Conservation (phyloP, 2,888 invertebrate species). For the Trichopoda pennipes region DNA sequence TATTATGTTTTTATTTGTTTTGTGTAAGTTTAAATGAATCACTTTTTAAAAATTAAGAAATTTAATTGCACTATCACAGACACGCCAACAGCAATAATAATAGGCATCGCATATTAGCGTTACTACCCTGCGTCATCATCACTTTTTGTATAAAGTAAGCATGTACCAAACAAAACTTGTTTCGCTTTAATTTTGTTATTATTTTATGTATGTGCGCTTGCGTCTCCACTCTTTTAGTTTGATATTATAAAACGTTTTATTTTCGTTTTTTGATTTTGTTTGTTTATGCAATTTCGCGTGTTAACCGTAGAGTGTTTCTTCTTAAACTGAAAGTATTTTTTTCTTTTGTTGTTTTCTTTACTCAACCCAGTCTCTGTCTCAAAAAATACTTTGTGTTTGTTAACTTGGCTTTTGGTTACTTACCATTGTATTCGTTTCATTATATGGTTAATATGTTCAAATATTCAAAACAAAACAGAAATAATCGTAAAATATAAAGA, state of each 20-base stretch:
- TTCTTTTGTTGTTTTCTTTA: conserved; percentile 25
- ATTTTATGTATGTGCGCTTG: conserved; percentile 49
- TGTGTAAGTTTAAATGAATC: conserved; percentile 42
- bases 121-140: conserved; percentile 62
- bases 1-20: conserved; percentile 47
- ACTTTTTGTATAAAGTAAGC: conserved; percentile 61
- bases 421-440: conserved; percentile 10
- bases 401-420: background rate
- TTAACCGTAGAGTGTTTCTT: conserved; percentile 55
- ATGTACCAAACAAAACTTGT: conserved; percentile 62
- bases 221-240: conserved; percentile 4
- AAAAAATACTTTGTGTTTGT: conserved; percentile 7
- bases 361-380: conserved; percentile 36
- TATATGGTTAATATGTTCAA: conserved; percentile 36
- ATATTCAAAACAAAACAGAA: background rate
- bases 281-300: conserved; percentile 50
- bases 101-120: background rate
- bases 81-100: background rate
- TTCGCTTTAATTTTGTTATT: conserved; percentile 54
- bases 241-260: conserved; percentile 5
- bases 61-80: conserved; percentile 47
- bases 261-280: conserved; percentile 17
- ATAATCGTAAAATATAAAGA: conserved; percentile 5
- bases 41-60: conserved; percentile 52
- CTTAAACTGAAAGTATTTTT: conserved; percentile 50